A percentile compares a stretch with the other conserved stretches of the same genome.
Evolutionary conservation across 2,888 invertebrate genomes (phyloP).

Genomic region (Habrosyne pyritoides): DNA sequence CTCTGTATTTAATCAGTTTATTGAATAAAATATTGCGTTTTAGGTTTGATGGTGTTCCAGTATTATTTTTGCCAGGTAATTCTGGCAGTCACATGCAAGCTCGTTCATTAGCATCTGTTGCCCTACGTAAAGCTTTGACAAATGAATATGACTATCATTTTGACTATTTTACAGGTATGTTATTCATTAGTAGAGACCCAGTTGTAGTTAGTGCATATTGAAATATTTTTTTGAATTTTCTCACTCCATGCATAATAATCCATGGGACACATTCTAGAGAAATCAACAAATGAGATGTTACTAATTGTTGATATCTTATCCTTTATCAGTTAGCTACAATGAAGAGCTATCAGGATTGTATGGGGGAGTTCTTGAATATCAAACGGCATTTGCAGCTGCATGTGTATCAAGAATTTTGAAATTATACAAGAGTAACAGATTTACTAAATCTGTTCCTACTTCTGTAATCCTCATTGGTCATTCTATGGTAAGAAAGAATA

Average conservation of each 20-base stretch:
- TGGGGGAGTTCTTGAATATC: constrained; percentile 91
- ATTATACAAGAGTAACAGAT: constrained; percentile 85
- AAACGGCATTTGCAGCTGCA: constrained; percentile 88
- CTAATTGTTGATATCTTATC: constrained; percentile 18
- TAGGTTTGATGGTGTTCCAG: constrained; percentile 93
- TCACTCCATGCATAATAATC: neutral
- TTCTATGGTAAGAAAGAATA: constrained; percentile 89
- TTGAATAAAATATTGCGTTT: constrained; percentile 13
- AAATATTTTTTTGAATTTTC: no score
- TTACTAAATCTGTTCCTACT: constrained; percentile 67
- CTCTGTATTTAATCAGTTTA: neutral
- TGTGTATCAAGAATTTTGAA: constrained; percentile 89
- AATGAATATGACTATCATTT: constrained; percentile 89
- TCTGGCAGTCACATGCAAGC: constrained; percentile 96
- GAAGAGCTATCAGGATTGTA: constrained; percentile 95
- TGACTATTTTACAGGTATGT: constrained; percentile 92
- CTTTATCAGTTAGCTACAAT: constrained; percentile 88
- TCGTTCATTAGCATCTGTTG: constrained; percentile 96
- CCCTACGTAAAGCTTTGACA: constrained; percentile 91
- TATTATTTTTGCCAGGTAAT: constrained; percentile 97
- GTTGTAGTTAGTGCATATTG: no score
- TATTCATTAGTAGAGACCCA: no score
- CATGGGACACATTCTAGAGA: no score
- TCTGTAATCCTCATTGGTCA: constrained; percentile 95
- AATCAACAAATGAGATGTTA: neutral